A percentile compares a stretch with the other conserved stretches of the same genome.
Conservation (phyloP, 53 echinoderm and acorn worm species). For the Antedon mediterranea region DNA sequence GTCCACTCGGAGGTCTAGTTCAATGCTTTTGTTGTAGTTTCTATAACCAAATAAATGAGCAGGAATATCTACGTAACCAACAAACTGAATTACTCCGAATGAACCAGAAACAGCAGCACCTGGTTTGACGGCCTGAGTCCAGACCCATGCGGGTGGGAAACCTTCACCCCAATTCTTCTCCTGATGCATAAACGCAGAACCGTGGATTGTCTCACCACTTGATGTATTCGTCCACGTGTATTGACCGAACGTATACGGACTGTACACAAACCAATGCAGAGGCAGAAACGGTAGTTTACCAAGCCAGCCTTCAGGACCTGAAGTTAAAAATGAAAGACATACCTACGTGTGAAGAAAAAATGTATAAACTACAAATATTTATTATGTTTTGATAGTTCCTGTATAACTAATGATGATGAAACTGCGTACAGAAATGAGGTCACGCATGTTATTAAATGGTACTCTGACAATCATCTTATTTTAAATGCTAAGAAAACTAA, state of each 20-base stretch:
- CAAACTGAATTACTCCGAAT: conserved; percentile 24
- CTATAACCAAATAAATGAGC: conserved; percentile 58
- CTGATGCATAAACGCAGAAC: conserved; percentile 42
- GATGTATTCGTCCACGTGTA: conserved; percentile 39
- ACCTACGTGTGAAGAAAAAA: not conserved
- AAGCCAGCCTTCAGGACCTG: conserved; percentile 67
- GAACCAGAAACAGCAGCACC: conserved; percentile 36
- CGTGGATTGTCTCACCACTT: conserved; percentile 7
- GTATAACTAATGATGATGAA: too few species aligned
- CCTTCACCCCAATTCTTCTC: conserved; percentile 79
- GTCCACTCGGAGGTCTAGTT: conserved; percentile 39
- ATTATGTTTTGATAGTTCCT: too few species aligned
- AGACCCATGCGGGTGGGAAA: conserved; percentile 67
- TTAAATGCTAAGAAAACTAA: too few species aligned
- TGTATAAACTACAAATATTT: too few species aligned
- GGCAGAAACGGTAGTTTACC: conserved; percentile 37
- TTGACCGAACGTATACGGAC: conserved; percentile 34
- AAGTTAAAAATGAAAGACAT: not conserved
- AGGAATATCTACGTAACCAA: conserved; percentile 16
- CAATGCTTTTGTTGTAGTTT: conserved; percentile 26
- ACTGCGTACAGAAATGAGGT: too few species aligned
- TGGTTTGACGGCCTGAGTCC: conserved; percentile 41
- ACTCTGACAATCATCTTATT: too few species aligned
- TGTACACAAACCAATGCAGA: conserved; percentile 82
- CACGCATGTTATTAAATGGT: too few species aligned